Evolutionary conservation across 2,888 invertebrate species (phyloP), one percentile per base, ranked within the genome.

Genomic region (Choristoneura rosaceana): DNA sequence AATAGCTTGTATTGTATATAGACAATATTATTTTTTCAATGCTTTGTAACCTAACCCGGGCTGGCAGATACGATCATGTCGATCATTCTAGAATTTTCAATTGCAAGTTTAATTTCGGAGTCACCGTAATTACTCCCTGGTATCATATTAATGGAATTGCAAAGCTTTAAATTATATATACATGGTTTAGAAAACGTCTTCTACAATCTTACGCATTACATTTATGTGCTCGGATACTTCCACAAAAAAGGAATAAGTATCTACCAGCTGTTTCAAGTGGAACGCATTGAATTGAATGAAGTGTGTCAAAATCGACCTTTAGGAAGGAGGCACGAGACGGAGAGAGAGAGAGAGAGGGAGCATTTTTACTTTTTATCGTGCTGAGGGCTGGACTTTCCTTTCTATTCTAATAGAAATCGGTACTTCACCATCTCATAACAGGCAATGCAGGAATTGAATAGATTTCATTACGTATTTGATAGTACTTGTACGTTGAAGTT

Each of bases 401-500:
- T n/a, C n/a, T n/a, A n/a, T 15, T 14, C n/a, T 47, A 2, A 8
- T 15, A 15, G 12, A 7, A 15, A 15, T 15, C 7, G 14, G 15
- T 8, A 15, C n/a, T 47, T n/a, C 12, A 47, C 14, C 34, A 34
- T 5, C 34, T 34, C 34, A 34, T 34, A 34, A 5, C 34, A 34
- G 34, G 34, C 34, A 34, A 34, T 38, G n/a, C 47, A 47, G 47
- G 47, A 10, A 43, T 43, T 43, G 43, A 43, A 43, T 43, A 43
- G 10, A 10, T 50, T 61, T 45, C 17, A 55, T 50, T 74, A 38
- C 67, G 60, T 55, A 64, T 69, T 65, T 65, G 73, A 77, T 76
- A 79, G 76, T 76, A 80, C 74, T 74, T 74, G 70, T 83, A 81
- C 79, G 80, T 85, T 77, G 76, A 82, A 84, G 82, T 84, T 85